These are phyloP conservation scores for Sturnus vulgaris DNA, from an alignment of 2,113 vertebrate species.

Conservation along the genomic window DNA sequence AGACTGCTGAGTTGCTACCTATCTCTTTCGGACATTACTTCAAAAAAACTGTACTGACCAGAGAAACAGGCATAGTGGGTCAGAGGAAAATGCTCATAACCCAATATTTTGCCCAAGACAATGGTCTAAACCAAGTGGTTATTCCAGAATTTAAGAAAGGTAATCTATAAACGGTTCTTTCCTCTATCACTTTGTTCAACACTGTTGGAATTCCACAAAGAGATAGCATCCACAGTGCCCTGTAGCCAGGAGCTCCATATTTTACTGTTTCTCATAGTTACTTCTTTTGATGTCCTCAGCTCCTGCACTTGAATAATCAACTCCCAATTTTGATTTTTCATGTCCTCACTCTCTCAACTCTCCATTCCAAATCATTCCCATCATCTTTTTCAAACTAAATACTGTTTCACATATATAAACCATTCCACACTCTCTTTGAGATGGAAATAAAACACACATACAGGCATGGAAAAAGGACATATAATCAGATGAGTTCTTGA, in stretches of 20 bases:
- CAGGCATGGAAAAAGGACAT: neutral
- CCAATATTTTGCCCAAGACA: neutral
- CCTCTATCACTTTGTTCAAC: neutral
- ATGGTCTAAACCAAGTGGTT: neutral
- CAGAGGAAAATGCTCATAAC: neutral
- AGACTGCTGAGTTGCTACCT: neutral
- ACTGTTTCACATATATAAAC: neutral
- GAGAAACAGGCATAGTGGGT: neutral
- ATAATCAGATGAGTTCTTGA: neutral
- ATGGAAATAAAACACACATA: neutral
- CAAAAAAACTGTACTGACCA: neutral
- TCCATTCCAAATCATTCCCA: neutral
- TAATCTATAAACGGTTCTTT: neutral
- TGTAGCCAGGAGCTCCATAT: neutral
- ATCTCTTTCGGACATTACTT: neutral
- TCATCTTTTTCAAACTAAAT: neutral
- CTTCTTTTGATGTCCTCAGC: neutral
- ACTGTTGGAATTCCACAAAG: neutral
- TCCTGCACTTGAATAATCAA: neutral
- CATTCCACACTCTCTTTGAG: neutral
- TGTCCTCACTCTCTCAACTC: neutral
- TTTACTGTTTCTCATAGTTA: neutral
- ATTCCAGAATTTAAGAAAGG: neutral
- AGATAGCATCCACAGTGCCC: neutral
- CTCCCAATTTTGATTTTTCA: neutral